Evolutionary conservation across 2,888 invertebrate genomes (phyloP).

Genomic region (Acanthoscelides obtectus): DNA sequence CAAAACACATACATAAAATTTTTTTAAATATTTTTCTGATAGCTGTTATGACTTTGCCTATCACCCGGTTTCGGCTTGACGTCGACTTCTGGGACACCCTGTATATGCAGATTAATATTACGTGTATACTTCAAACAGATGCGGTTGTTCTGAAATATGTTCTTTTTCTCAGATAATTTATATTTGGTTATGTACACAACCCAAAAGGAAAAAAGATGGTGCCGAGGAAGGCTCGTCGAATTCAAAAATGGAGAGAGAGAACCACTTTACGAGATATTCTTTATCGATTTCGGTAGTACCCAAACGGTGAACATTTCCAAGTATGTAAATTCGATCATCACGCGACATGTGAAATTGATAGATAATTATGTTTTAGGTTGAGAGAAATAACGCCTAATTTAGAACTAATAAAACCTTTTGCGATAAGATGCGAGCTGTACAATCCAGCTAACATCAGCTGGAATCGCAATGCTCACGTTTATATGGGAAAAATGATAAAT

Average conservation of each 20-base stretch:
- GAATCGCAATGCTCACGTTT: slow-evolving; percentile 52
- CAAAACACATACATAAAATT: no score
- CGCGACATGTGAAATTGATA: not conserved
- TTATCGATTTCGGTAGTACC: slow-evolving; percentile 61
- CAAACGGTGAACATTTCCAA: slow-evolving; percentile 49
- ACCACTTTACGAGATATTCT: slow-evolving; percentile 52
- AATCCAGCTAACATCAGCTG: slow-evolving; percentile 54
- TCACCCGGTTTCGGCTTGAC: no score
- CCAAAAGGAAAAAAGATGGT: slow-evolving; percentile 53
- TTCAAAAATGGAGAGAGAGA: slow-evolving; percentile 31
- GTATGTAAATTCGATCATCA: slow-evolving; percentile 41
- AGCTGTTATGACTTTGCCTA: no score
- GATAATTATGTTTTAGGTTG: slow-evolving; percentile 45
- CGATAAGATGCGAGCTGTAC: slow-evolving; percentile 56
- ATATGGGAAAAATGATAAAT: slow-evolving; percentile 57
- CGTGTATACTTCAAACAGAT: no score
- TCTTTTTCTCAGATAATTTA: slow-evolving; percentile 53
- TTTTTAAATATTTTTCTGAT: no score
- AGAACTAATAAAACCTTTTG: slow-evolving; percentile 50
- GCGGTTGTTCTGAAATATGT: no score
- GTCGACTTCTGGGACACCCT: no score
- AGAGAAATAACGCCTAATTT: slow-evolving; percentile 49
- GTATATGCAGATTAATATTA: no score
- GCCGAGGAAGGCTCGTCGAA: slow-evolving; percentile 56
- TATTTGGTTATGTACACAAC: slow-evolving; percentile 55